These are phyloP conservation scores for Microtus montanus DNA, from an alignment of 2,113 vertebrate species.

Conservation along the genomic window DNA sequence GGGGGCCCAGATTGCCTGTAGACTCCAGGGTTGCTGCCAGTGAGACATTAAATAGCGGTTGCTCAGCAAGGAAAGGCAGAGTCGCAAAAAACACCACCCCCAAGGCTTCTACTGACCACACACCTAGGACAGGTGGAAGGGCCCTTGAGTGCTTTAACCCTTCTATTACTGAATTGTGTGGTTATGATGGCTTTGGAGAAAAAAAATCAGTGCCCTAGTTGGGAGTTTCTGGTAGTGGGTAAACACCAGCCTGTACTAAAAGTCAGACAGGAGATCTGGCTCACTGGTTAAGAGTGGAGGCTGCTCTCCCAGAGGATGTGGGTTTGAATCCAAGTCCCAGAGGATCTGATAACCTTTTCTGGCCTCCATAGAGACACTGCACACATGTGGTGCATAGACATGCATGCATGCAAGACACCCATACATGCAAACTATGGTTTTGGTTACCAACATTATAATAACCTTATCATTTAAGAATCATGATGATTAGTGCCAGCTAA, in stretches of 20 bases:
- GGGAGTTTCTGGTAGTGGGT: background rate
- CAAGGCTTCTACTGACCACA: background rate
- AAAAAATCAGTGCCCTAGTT: background rate
- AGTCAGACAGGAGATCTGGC: background rate
- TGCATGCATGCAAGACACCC: background rate
- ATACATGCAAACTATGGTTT: background rate
- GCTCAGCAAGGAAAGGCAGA: background rate
- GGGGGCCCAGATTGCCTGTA: background rate
- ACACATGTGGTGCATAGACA: background rate
- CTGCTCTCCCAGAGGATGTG: background rate
- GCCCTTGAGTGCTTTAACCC: background rate
- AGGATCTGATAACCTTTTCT: background rate
- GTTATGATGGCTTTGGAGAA: background rate
- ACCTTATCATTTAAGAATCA: background rate
- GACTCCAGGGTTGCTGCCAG: background rate
- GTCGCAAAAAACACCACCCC: background rate
- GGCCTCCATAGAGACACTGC: background rate
- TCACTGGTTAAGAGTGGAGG: background rate
- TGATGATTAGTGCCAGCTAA: background rate
- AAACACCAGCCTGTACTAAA: background rate
- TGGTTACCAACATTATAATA: background rate
- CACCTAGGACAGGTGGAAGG: background rate
- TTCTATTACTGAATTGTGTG: background rate
- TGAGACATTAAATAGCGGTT: background rate
- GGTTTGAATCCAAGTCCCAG: background rate